Evolutionary conservation across 2,797 vertebrate species (phyloP), one percentile per base, ranked within the genome.

Genomic region (Acanthurus leucopareius): DNA sequence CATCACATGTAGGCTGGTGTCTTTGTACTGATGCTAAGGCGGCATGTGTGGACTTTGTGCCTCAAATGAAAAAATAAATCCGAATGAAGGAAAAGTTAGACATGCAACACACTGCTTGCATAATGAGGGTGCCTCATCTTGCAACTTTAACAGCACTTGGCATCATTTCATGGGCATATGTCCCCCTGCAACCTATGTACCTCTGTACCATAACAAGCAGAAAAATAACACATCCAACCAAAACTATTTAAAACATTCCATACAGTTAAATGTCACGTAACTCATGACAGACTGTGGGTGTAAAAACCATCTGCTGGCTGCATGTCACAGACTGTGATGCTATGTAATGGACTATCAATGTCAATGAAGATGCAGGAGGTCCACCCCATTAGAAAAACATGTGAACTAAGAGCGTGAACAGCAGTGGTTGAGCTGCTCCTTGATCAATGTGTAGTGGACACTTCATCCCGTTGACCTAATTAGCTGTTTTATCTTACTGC

Each of bases 391-490:
- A 28, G 48, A 53, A 69, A 57, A 75, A 72, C 59, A 84, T 56
- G 1, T 75, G 52, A 82, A 57, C 71, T 44, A 7, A 58, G 73
- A 67, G 64, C 10, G 63, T 59, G 20, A 71, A 32, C 79, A 78
- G 59, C 71, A 62, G 60, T 49, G 70, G 64, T 25, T 48, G 57
- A 80, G 73, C 78, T 69, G 79, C 13, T 82, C 78, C 73, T 78
- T 67, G 73, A 84, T 83, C 71, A 79, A 44, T 45, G 51, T 80
- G 69, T 66, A 84, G 83, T 83, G 90, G 78, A 78, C 82, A 80
- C 86, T 86, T 89, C 81, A 90, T 81, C 77, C 79, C 58, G 66
- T 82, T 90, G 83, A 80, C 83, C 71, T 60, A 84, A 91, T 91
- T 80, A 79, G 70, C 35, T 60, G 70, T 71, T 84, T 67, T 75